Evolutionary conservation across 2,113 vertebrate genomes (phyloP).

Genomic region (Sceloporus tristichus): DNA sequence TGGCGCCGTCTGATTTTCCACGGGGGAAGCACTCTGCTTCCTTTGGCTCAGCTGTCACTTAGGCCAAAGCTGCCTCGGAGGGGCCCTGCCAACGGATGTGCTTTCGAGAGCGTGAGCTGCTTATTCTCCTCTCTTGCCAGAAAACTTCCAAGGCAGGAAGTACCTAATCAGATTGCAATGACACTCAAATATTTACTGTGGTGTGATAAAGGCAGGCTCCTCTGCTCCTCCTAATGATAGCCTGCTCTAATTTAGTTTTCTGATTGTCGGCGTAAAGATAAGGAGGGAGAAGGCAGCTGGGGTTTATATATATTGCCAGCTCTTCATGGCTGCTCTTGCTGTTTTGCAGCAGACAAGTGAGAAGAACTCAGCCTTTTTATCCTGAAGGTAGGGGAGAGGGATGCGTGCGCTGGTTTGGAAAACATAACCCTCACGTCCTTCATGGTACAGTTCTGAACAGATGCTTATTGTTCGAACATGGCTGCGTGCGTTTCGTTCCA

Average conservation of each 20-base stretch:
- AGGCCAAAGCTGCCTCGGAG: background rate
- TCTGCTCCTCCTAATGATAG: conserved; percentile 14
- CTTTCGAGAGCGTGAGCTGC: background rate
- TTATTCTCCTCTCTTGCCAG: background rate
- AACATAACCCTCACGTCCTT: background rate
- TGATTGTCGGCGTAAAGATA: background rate
- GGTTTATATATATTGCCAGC: background rate
- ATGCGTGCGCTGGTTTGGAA: background rate
- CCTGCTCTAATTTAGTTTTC: conserved; percentile 15
- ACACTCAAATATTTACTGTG: conserved; percentile 29
- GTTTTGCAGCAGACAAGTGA: background rate
- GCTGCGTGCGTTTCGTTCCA: too few species aligned
- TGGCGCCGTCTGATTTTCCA: background rate
- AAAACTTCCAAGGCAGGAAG: background rate
- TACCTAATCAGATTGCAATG: conserved; percentile 19
- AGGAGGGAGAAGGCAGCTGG: conserved; percentile 18
- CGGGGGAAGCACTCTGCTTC: background rate
- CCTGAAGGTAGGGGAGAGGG: background rate
- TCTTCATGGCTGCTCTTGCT: background rate
- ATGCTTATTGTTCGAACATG: too few species aligned
- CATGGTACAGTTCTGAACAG: background rate
- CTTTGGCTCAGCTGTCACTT: background rate
- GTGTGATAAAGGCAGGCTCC: background rate
- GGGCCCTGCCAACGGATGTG: background rate
- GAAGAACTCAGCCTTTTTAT: background rate